Base-by-base conservation (phyloP, 2,888 invertebrate genomes). In the Synanthedon tipuliformis region DNA sequence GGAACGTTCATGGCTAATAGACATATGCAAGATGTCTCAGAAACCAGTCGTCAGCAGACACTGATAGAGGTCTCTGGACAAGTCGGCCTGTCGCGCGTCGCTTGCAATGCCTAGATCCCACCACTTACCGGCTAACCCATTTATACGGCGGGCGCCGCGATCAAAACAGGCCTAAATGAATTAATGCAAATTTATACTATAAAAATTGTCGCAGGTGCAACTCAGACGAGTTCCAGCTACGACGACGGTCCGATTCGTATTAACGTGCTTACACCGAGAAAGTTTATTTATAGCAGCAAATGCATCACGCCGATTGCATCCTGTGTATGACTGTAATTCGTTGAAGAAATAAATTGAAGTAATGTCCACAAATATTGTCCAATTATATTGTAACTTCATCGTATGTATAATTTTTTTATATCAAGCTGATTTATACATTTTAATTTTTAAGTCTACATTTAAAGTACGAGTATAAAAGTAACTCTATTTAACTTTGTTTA, bases 111-210 rank as follows among this genome's bases (percentile, higher is more conserved):
- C 79, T 80, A 82, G 81, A 78, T 73, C 64, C 74, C 71, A 75
- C 82, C 82, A 83, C 75, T 86, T 80, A 84, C 86, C 87, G 80
- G 82, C 82, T 87, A 87, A 87, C 87, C 87, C 81, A 86, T 86
- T 85, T 86, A 85, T 80, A 79, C 78, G 67, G 63, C 54, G 53
- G 51, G 52, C 49, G 54, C 56, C 64, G 72, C 76, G 73, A 72
- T 81, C 78, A 78, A 82, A 85, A 86, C 84, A 84, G 84, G 81
- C 81, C 79, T 80, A 85, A 85, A 85, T 85, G 84, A 85, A 85
- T 87, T 85, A 84, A 87, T 86, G 86, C 81, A 84, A 87, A 87
- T 86, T 79, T 86, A 87, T 86, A 85, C 87, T 81, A 84, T 87
- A 86, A 86, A 87, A 87, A 86, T 84, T 86, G 86, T 87, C 85